phyloP scores from a whole-genome alignment of 1,140 invertebrate species.

The Calliopsis andreniformis region DNA sequence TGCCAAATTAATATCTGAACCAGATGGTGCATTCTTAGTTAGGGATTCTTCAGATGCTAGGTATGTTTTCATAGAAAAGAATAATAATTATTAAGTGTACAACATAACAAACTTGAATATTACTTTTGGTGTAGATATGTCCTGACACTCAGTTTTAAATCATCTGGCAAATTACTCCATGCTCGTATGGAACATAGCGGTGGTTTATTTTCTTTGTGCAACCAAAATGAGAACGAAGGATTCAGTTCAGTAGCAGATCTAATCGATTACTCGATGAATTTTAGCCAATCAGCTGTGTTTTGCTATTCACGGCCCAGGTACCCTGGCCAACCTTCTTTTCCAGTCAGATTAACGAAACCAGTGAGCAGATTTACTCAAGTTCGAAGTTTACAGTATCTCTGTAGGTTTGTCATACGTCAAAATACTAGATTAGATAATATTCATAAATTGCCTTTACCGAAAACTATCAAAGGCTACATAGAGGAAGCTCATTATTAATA shows the following conservation, averaged over 20 bases:
- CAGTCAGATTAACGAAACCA: conserved; percentile 89
- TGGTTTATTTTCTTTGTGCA: conserved; percentile 86
- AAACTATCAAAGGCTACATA: conserved; percentile 85
- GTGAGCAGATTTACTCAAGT: conserved; percentile 89
- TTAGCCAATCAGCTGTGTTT: conserved; percentile 87
- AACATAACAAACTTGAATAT: conserved; percentile 52
- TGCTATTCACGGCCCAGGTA: conserved; percentile 87
- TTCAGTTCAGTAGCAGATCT: conserved; percentile 87
- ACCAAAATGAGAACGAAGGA: conserved; percentile 85
- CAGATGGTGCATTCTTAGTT: conserved; percentile 90
- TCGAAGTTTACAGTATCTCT: conserved; percentile 88
- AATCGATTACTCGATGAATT: conserved; percentile 87
- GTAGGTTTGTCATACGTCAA: conserved; percentile 89
- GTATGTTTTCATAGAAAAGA: conserved; percentile 66
- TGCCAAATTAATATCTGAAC: conserved; percentile 82
- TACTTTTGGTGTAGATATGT: conserved; percentile 79
- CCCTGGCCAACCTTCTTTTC: conserved; percentile 86
- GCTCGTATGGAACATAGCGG: conserved; percentile 86
- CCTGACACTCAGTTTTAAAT: conserved; percentile 88
- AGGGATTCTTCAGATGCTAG: conserved; percentile 88
- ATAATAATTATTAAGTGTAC: not conserved
- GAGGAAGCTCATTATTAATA: conserved; percentile 82
- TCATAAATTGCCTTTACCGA: conserved; percentile 87
- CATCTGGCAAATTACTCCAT: conserved; percentile 88
- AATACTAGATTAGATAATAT: conserved; percentile 88